Evolutionary conservation across 2,888 invertebrate species (phyloP), one percentile per base, ranked within the genome.

Genomic region (Patella depressa): DNA sequence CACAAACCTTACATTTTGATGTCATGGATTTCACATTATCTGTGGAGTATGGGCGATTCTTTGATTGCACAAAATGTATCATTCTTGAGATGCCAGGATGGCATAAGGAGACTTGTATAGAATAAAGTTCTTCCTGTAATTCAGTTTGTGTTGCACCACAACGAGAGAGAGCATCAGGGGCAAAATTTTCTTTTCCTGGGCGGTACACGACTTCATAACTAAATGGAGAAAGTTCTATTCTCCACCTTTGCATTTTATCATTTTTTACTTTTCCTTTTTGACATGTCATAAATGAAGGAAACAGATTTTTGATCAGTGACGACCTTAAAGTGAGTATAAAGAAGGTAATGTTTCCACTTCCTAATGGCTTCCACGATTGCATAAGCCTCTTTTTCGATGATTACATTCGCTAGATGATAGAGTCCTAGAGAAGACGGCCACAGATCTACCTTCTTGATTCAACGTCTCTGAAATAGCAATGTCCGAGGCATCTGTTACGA

Each of bases 191-290:
- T n/a, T 65, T 74, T 1, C 81, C 81, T 7, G 78, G 82, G 4
- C 77, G 73, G 65, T 83, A 83, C 24, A 79, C 69, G 65, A 81
- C 77, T 19, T 81, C 79, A 74, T 79, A 78, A 53, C 77, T 77
- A 72, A 78, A 81, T 55, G 54, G 55, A 29, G 78, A 59, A 17
- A 81, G 73, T 72, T 83, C 81, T 15, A 83, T n/a, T 72, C 78
- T n/a, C 81, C 81, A 82, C 17, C 78, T 29, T 53, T 79, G 74
- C 14, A 81, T 81, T 72, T 84, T 83, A 53, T 81, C 77, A 74
- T 82, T 81, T 77, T 83, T 81, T n/a, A 83, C 79, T 74, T 82
- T 82, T 9, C 78, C 75, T 19, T 24, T 24, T 12, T 79, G 72
- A 12, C 72, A 57, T 53, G 78, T 73, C 77, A 81, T 80, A 57